These are phyloP conservation scores for Autographa gamma DNA, from an alignment of 2,888 invertebrate species.

Conservation along the genomic window DNA sequence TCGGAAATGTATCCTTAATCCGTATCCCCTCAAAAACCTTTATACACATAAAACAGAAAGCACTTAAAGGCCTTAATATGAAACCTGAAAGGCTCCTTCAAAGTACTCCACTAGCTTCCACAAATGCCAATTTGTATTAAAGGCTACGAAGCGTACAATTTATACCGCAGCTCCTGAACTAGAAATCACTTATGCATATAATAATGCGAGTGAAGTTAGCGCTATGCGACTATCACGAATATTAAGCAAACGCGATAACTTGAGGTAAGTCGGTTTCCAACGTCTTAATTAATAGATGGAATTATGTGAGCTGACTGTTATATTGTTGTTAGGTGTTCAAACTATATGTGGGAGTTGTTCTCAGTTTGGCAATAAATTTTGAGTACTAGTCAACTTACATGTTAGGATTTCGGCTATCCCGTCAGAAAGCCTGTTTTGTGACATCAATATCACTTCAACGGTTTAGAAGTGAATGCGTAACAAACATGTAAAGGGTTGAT, in stretches of 20 bases:
- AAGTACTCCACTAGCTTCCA: not conserved
- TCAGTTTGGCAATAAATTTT: too few relatives aligned
- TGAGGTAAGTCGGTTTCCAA: not conserved
- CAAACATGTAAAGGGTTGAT: too few relatives aligned
- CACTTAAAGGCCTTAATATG: too few relatives aligned
- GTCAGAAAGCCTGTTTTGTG: too few relatives aligned
- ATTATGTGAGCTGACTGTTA: slow-evolving; percentile 4
- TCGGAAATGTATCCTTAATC: too few relatives aligned
- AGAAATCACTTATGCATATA: not conserved
- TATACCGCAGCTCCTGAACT: not conserved
- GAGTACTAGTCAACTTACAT: too few relatives aligned
- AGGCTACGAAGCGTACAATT: not conserved
- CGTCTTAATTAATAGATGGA: slow-evolving; percentile 4
- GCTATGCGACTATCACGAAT: not conserved
- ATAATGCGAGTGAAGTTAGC: not conserved
- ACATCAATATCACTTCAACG: too few relatives aligned
- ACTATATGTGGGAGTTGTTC: not conserved
- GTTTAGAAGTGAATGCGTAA: too few relatives aligned
- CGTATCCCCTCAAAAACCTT: too few relatives aligned
- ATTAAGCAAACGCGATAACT: not conserved
- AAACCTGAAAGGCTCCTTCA: not conserved
- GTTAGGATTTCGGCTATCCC: too few relatives aligned
- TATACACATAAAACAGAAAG: too few relatives aligned
- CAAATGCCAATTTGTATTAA: not conserved
- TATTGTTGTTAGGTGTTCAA: not conserved